These are phyloP conservation scores for Machaerirhynchus nigripectus DNA, from an alignment of 2,113 vertebrate species.

Conservation along the genomic window DNA sequence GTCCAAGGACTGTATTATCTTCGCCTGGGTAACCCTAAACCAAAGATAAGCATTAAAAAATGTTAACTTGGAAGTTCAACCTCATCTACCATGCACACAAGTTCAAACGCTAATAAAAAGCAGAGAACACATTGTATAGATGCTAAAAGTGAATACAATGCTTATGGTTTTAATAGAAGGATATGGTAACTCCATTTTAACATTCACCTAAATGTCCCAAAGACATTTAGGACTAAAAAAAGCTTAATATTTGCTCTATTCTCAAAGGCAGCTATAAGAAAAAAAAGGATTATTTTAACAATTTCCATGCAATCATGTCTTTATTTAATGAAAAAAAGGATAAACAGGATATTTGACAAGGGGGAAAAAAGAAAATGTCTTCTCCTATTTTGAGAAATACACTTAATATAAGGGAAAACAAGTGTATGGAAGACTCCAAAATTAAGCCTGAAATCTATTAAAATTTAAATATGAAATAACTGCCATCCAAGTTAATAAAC, in stretches of 20 bases:
- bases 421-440: neutral
- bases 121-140: neutral
- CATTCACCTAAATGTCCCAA: neutral
- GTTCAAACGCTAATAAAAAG: neutral
- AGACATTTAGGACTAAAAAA: neutral
- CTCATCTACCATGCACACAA: neutral
- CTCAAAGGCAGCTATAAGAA: neutral
- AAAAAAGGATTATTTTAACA: neutral
- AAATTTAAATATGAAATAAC: neutral
- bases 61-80: neutral
- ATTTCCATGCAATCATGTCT: neutral
- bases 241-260: neutral
- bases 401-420: neutral
- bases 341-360: neutral
- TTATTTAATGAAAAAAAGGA: neutral
- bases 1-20: conserved; percentile 85
- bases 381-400: neutral
- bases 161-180: neutral
- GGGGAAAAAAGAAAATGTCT: neutral
- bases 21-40: conserved; percentile 92
- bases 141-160: neutral
- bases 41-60: conserved; percentile 22
- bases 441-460: neutral
- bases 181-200: neutral
- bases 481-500: neutral